Percentiles rank a stretch among this genome's conserved stretches.
Conservation (phyloP, 2,888 invertebrate species). For the Orthonevra nobilis region DNA sequence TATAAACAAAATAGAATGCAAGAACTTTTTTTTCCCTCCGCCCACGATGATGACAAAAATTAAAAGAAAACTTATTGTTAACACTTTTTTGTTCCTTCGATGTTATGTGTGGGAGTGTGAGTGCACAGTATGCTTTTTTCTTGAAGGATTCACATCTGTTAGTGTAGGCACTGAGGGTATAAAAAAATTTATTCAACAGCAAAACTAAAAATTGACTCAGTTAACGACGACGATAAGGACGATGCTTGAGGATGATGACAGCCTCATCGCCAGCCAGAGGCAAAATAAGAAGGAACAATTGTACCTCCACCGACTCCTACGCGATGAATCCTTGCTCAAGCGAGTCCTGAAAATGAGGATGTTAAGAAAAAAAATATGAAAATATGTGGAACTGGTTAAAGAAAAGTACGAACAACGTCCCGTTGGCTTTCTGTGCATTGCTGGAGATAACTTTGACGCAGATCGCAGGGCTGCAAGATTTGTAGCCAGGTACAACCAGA, state of each 20-base stretch:
- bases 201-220: constrained; percentile 61
- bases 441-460: constrained; percentile 55
- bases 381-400: constrained; percentile 35
- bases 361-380: constrained; percentile 32
- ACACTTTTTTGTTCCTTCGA: constrained; percentile 57
- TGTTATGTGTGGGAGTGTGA: no score
- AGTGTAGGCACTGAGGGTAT: constrained; percentile 52
- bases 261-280: constrained; percentile 28
- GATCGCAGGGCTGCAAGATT: constrained; percentile 33
- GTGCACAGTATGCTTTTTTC: no score
- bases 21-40: constrained; percentile 37
- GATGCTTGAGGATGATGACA: background rate
- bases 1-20: constrained; percentile 54
- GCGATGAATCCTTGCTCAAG: background rate
- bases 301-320: constrained; percentile 1
- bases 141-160: constrained; percentile 66
- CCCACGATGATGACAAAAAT: constrained; percentile 57
- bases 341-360: constrained; percentile 12
- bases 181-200: constrained; percentile 60
- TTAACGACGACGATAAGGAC: constrained; percentile 31
- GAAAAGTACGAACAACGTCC: constrained; percentile 29
- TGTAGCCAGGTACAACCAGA: constrained; percentile 55
- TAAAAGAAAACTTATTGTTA: constrained; percentile 67
- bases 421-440: constrained; percentile 38
- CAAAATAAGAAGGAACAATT: no score